Conservation (phyloP, 2,797 vertebrate genomes). For the Limnodromus scolopaceus region DNA sequence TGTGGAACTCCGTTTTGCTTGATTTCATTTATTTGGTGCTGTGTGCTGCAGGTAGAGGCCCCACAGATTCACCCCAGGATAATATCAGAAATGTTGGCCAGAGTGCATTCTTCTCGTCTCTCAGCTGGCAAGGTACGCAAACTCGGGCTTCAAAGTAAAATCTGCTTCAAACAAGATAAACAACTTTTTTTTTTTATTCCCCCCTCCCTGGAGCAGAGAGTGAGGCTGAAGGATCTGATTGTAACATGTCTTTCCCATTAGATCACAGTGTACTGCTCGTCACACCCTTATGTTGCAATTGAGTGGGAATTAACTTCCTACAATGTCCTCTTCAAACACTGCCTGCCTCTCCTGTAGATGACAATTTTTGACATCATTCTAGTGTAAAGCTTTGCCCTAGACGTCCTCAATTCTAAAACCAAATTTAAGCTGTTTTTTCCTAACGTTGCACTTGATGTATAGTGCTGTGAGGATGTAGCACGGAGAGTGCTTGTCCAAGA, state of each 20-base stretch:
- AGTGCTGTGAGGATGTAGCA: accelerated
- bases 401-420: not conserved
- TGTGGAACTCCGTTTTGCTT: not conserved
- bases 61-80: conserved; percentile 75
- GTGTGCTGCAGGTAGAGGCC: conserved; percentile 76
- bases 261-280: not conserved
- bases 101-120: conserved; percentile 82
- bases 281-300: not conserved
- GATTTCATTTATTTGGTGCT: not conserved
- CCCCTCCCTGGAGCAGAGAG: not conserved
- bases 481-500: not conserved
- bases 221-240: not conserved
- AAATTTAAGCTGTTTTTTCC: not conserved
- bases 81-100: conserved; percentile 79
- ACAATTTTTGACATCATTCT: not conserved
- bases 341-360: not conserved
- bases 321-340: not conserved
- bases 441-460: not conserved
- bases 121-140: conserved; percentile 83
- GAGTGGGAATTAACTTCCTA: not conserved
- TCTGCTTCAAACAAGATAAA: not conserved
- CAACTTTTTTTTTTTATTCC: not conserved
- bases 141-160: not conserved
- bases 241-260: not conserved
- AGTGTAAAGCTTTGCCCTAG: not conserved